A percentile compares a stretch with the other conserved stretches of the same genome.
These are phyloP conservation scores for human DNA, from an alignment of 2,113 vertebrate genomes.

Conservation along the genomic window DNA sequence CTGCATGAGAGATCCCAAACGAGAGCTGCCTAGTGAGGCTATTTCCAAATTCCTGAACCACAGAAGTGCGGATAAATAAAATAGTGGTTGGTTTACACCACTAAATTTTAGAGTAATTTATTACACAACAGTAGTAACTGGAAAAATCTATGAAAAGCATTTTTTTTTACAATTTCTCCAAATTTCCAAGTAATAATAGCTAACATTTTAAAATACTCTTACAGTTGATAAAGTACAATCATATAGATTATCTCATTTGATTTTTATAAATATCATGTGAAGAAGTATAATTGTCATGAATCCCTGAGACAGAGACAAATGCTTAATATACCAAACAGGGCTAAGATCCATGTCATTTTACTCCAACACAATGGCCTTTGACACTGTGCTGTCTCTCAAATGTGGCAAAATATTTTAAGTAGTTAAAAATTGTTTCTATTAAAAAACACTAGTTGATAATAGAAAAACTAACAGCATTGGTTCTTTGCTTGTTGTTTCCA, in stretches of 20 bases:
- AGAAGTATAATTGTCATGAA: not conserved
- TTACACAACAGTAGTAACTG: not conserved
- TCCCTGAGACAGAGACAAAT: not conserved
- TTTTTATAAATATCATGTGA: slow-evolving; percentile 3
- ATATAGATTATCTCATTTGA: not conserved
- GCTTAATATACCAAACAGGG: not conserved
- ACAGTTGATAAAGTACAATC: slow-evolving; percentile 1
- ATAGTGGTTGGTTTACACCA: not conserved
- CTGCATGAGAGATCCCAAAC: not conserved
- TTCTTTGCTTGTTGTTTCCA: not conserved
- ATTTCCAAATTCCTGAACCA: slow-evolving; percentile 27
- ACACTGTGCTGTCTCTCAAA: not conserved
- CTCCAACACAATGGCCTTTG: not conserved
- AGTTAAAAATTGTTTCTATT: slow-evolving; percentile 3
- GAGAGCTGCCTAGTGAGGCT: not conserved
- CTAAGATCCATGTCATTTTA: not conserved
- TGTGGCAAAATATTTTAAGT: slow-evolving; percentile 40
- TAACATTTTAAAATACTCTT: slow-evolving; percentile 39
- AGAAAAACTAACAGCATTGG: not conserved
- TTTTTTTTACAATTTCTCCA: not conserved
- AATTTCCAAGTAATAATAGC: not conserved
- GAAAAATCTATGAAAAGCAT: not conserved
- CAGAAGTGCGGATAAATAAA: not conserved
- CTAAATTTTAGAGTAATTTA: not conserved
- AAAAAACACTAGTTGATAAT: slow-evolving; percentile 16